Percentiles rank a stretch among this genome's conserved stretches.
These are phyloP conservation scores for Hyposoter dolosus DNA, from an alignment of 2,888 invertebrate species.

Conservation along the genomic window DNA sequence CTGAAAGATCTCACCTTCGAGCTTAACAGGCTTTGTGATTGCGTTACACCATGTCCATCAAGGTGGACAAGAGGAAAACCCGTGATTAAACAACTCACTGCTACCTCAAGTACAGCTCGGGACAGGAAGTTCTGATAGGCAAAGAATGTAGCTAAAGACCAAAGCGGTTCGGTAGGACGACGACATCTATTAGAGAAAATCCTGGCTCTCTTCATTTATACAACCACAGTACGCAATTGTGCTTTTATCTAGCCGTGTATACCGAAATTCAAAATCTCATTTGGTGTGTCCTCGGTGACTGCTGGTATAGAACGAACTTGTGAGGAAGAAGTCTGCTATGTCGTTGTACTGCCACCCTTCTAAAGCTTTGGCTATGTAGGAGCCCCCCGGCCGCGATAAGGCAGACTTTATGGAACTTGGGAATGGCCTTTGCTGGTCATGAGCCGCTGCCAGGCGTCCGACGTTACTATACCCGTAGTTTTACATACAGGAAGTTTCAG, in stretches of 20 bases:
- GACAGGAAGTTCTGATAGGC: background rate
- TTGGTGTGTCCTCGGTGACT: constrained; percentile 67
- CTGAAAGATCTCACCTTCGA: background rate
- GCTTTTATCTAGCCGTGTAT: constrained; percentile 69
- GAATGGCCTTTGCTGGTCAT: constrained; percentile 60
- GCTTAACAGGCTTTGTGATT: background rate
- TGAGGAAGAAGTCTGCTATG: constrained; percentile 42
- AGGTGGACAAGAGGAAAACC: background rate
- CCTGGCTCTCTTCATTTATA: background rate
- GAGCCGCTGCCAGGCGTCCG: constrained; percentile 39
- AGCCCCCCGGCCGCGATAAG: constrained; percentile 65
- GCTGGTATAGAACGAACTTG: constrained; percentile 44
- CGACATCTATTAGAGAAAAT: background rate
- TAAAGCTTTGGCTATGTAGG: constrained; percentile 34
- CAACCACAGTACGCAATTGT: constrained; percentile 23
- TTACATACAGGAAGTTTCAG: constrained; percentile 29
- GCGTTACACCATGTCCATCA: background rate
- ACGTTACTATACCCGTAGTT: constrained; percentile 17
- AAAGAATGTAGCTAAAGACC: constrained; percentile 1
- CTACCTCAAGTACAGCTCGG: background rate
- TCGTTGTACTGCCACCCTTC: constrained; percentile 31
- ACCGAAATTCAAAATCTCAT: constrained; percentile 77
- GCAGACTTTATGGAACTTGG: constrained; percentile 69
- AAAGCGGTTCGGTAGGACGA: background rate
- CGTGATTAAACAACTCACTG: background rate